Base-by-base conservation (phyloP, 1,140 invertebrate species). In the Leptopilina clavipes region DNA sequence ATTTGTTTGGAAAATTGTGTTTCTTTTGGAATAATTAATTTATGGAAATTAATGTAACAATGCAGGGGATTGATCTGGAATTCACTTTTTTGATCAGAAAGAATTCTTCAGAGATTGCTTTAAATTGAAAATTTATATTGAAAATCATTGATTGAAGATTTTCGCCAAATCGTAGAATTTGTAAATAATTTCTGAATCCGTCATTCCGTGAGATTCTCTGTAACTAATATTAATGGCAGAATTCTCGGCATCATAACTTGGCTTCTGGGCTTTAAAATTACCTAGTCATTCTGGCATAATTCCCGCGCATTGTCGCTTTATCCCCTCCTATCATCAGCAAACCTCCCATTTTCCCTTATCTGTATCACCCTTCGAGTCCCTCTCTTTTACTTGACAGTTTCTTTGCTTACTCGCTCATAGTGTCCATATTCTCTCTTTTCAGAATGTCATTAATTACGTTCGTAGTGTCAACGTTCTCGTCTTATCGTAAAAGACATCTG, bases 211-310 rank as follows among this genome's bases (percentile, higher is more conserved):
- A 31, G 25, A 31, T 31, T 31, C 5, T 31, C 37, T 40, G 87
- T 89, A 89, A 90, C 88, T 90, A 90, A 90, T 88, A 90, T 90
- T 90, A 90, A 90, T 90, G 89, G 85, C 84, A 83, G 88, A 87
- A 83, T 84, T 81, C 81, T 79, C 78, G 85, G 81, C 89, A 89
- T 90, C 89, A 90, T 82, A 77, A 85, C 83, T 84, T 77, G 79
- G 83, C 88, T 90, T 91, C 88, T 89, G 87, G 85, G 83, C 88
- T 89, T 89, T 86, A 89, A 90, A 91, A 90, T 88, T 88, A 90
- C 85, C 87, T 76, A 89, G 89, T 91, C 90, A 90, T 89, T 90
- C 86, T 82, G 83, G 88, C 85, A 90, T 89, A 90, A 90, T 90
- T 91, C 88, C 85, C 84, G 86, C 86, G 86, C 81, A 87, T 89